These are phyloP conservation scores for Bufo gargarizans DNA, from an alignment of 2,113 vertebrate genomes.

Conservation along the genomic window DNA sequence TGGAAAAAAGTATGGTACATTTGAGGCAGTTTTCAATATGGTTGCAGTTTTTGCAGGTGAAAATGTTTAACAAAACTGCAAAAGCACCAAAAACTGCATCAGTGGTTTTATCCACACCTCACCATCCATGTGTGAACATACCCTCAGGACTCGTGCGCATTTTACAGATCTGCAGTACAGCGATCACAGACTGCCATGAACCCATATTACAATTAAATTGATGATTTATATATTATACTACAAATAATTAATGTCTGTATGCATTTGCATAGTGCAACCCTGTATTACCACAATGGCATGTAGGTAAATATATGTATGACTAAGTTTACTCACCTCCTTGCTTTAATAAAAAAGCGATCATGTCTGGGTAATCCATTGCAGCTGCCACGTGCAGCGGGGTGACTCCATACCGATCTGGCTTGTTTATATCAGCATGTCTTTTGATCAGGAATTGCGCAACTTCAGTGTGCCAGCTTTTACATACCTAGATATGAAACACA, in stretches of 20 bases:
- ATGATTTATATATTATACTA: background rate
- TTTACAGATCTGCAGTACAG: too few species aligned
- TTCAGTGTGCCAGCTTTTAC: constrained; percentile 53
- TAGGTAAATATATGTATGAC: background rate
- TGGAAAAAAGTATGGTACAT: too few species aligned
- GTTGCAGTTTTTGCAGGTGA: too few species aligned
- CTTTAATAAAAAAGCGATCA: constrained; percentile 41
- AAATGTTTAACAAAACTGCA: too few species aligned
- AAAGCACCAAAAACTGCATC: too few species aligned
- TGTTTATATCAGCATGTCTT: constrained; percentile 41
- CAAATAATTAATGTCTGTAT: background rate
- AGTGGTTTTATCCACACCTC: too few species aligned
- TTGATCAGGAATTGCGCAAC: constrained; percentile 52
- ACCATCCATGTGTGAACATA: too few species aligned
- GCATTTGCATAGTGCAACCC: background rate
- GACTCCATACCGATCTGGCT: background rate
- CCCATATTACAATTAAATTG: background rate
- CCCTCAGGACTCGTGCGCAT: too few species aligned
- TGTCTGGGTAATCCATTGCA: constrained; percentile 43
- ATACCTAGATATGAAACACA: constrained; percentile 32
- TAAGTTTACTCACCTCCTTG: constrained; percentile 17
- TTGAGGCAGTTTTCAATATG: too few species aligned
- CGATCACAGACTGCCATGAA: too few species aligned
- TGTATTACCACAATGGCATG: background rate
- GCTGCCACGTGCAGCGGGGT: constrained; percentile 46